Evolutionary conservation across 2,797 vertebrate genomes (phyloP).

Genomic region (Psittacula derbiana): DNA sequence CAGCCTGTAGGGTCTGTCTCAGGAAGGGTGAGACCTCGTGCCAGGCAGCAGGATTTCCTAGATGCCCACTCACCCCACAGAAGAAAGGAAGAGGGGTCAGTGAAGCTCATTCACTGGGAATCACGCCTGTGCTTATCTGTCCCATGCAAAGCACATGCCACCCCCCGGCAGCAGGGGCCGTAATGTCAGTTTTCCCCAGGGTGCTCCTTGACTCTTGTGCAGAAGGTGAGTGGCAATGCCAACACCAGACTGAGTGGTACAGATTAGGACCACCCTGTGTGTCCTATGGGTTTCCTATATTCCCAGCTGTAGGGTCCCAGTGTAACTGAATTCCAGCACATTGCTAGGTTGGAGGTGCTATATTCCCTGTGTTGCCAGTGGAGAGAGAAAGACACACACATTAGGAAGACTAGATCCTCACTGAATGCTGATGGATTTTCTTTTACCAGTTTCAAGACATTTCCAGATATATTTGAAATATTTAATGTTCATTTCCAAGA

Average conservation of each 20-base stretch:
- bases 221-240: not conserved
- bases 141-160: rapidly evolving
- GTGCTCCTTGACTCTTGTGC: not conserved
- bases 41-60: not conserved
- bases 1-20: rapidly evolving
- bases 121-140: rapidly evolving
- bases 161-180: not conserved
- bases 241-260: not conserved
- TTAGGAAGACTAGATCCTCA: not conserved
- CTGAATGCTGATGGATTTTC: not conserved
- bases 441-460: not conserved
- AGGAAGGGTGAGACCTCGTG: not conserved
- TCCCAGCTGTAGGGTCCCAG: not conserved
- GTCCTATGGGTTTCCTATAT: not conserved
- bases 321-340: not conserved
- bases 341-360: rapidly evolving
- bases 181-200: not conserved
- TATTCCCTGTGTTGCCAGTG: not conserved
- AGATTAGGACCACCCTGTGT: not conserved
- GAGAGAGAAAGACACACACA: not conserved
- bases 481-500: not conserved
- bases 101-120: not conserved
- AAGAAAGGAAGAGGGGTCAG: not conserved
- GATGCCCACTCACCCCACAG: not conserved
- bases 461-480: not conserved